phyloP scores from a whole-genome alignment of 2,797 vertebrate species.

The Lagodon rhomboides region DNA sequence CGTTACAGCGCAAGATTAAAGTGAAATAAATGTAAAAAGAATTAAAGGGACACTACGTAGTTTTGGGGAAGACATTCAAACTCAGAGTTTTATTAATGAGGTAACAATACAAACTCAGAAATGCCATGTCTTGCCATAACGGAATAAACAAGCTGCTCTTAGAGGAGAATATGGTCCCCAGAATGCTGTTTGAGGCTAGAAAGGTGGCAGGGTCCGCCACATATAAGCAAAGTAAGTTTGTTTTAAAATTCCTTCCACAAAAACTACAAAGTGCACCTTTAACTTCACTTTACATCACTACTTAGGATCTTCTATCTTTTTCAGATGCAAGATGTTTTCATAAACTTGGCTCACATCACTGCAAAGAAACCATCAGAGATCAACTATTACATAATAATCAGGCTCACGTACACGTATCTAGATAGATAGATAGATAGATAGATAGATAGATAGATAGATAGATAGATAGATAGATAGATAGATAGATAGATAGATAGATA shows the following conservation, averaged over 20 bases:
- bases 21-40: background rate
- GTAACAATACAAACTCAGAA: too few species aligned
- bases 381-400: background rate
- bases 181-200: too few species aligned
- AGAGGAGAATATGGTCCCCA: too few species aligned
- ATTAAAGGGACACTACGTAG: background rate
- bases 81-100: too few species aligned
- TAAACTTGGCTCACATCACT: background rate
- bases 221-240: too few species aligned
- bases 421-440: conserved; percentile 56
- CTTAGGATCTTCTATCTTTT: background rate
- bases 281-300: background rate
- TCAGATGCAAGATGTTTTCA: background rate
- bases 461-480: conserved; percentile 70
- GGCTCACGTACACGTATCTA: background rate
- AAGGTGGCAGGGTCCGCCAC: too few species aligned
- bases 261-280: too few species aligned
- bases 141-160: too few species aligned
- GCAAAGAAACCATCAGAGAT: background rate
- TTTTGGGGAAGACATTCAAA: too few species aligned
- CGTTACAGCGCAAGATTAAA: too few species aligned
- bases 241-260: too few species aligned
- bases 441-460: conserved; percentile 57
- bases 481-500: conserved; percentile 72
- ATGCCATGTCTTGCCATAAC: too few species aligned